Base-by-base conservation (phyloP, 1,140 invertebrate genomes). In the Cheumatopsyche charites region DNA sequence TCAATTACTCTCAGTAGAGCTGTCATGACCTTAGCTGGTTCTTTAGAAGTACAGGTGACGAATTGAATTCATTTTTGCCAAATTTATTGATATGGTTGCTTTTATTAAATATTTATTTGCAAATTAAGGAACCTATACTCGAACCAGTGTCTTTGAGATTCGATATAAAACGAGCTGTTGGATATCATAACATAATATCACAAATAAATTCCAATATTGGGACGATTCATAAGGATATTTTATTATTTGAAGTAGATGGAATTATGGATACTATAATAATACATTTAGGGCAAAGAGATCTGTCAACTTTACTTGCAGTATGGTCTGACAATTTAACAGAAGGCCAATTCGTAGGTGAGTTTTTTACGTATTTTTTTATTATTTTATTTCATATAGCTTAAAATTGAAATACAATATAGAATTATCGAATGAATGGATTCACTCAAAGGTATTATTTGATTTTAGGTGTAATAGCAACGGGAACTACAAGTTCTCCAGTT, bases 61-160 rank as follows among this genome's bases (percentile, higher is more conserved):
- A 68, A 49, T 62, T 71, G 12, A 65, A 41, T n/a, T 67, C 29
- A n/a, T 62, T 62, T 12, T 70, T 52, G 58, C n/a, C 36, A 66
- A 29, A 19, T 36, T 41, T 47, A 29, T 42, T 23, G n/a, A 41
- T 67, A 67, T 71, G 4, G 13, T 70, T 70, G 7, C 11, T 67
- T 61, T 42, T 42, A 58, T 21, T 29, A 13, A 62, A 4, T 62
- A 42, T 66, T 45, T 65, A 62, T 49, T 73, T 79, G 70, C 66
- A 52, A 63, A 79, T 79, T 63, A 77, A 91, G 86, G 92, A 93
- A 79, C 88, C 90, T 12, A 89, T 94, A 61, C 78, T 94, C 9
- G 92, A 94, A 76, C 91, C 91, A 1, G 82, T 93, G 11, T 88
- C 86, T 70, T 79, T 93, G 17, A 87, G 90, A 58, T 86, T 92